Base-by-base conservation (phyloP, 37 sponge, comb jelly and placozoan genomes). In the Aplysina aerophoba region DNA sequence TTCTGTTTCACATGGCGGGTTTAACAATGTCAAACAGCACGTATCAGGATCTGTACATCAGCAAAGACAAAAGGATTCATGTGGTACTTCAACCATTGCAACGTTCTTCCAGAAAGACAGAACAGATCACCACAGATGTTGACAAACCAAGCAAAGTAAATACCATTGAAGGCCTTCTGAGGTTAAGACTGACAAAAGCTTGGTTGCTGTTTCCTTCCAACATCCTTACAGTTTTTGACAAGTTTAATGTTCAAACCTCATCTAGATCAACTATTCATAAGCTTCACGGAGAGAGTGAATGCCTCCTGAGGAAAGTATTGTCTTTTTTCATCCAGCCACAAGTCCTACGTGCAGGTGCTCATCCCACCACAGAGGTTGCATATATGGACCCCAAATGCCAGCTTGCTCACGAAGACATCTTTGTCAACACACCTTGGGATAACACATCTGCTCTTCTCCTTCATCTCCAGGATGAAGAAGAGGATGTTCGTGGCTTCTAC, bases 261-360 rank as follows among this genome's bases (percentile, higher is more conserved):
- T 74, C 83, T 39, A 60, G 54, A 31, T 14, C 88, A 25, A 64
- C 82, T 14, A 57, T 81, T 39, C 87, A 80, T 40, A 80, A 67
- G 41, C 72, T 87, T 62, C 69, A 73, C 30, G 77, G 83, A 17
- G 88, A 88, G 71, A 73, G 68, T 54, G 58, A 59, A 27, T 61
- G 54, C 0, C 88, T 88, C 65, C 81, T 81, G 13, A 80, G 67
- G 77, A 80, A 56, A 71, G 73, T 87, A 17, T 56, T 87, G 39
- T n/a, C 73, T 34, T 88, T 81, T 55, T 88, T 88, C 69, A 33
- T 88, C 14, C 12, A 66, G 55, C 87, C 80, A 69, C 19, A 86
- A 20, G 39, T 69, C 1, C 8, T 86, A 20, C 30, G 8, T 20
- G 20, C 27, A 8, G 35, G 54, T 44, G 34, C 37, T 8, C 8